Evolutionary conservation across 2,113 vertebrate genomes (phyloP).

Genomic region (Ictalurus punctatus): DNA sequence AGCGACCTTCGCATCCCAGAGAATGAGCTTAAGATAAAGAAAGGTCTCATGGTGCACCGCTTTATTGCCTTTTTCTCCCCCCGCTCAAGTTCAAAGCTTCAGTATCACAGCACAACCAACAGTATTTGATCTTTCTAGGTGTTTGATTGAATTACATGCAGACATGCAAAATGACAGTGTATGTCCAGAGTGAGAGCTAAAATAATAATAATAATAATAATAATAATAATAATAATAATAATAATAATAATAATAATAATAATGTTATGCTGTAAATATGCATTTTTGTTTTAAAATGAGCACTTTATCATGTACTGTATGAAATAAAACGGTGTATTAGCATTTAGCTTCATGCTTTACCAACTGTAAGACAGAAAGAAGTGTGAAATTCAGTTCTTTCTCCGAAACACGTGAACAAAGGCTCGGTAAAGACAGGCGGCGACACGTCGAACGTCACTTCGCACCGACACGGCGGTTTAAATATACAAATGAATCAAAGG

Average conservation of each 20-base stretch:
- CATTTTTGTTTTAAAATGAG: neutral
- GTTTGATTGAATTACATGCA: neutral
- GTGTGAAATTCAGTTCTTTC: neutral
- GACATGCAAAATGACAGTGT: neutral
- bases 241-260: neutral
- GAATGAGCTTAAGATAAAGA: constrained; percentile 33
- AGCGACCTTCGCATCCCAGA: constrained; percentile 27
- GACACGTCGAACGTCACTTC: no score
- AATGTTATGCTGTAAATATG: neutral
- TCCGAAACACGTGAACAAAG: no score
- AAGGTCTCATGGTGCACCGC: neutral
- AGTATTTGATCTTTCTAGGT: neutral
- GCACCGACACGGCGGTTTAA: no score
- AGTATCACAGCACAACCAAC: neutral
- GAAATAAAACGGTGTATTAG: neutral
- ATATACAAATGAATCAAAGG: no score
- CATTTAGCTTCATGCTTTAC: neutral
- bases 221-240: neutral
- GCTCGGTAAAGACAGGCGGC: no score
- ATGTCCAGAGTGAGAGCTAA: neutral
- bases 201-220: neutral
- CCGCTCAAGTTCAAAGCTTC: constrained; percentile 20
- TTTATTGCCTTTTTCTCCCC: neutral
- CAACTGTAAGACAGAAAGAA: neutral
- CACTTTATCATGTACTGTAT: neutral